phyloP scores from a whole-genome alignment of 2,888 invertebrate species.

The Macrophya annulata region DNA sequence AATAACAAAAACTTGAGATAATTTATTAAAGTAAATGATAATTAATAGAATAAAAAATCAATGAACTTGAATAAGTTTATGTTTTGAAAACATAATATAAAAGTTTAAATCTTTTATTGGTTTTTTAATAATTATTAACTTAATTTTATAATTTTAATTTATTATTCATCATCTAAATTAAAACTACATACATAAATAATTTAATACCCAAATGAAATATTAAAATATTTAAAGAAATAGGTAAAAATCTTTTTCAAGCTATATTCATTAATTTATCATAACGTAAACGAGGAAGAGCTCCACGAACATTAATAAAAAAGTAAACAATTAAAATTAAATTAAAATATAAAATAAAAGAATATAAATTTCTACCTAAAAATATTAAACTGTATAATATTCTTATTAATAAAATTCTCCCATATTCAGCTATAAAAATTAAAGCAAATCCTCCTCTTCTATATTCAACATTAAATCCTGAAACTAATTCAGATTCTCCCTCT shows the following conservation, averaged over 20 bases:
- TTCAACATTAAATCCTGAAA: constrained; percentile 90
- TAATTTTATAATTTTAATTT: too few relatives aligned
- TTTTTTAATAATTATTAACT: constrained; percentile 59
- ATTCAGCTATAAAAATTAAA: constrained; percentile 88
- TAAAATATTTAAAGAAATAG: constrained; percentile 83
- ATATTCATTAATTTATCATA: constrained; percentile 89
- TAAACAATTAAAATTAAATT: constrained; percentile 82
- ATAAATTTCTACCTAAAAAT: constrained; percentile 82
- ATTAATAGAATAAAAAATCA: too few relatives aligned
- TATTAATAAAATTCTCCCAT: constrained; percentile 87
- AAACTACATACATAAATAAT: constrained; percentile 77
- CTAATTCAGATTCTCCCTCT: constrained; percentile 89
- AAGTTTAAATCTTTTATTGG: constrained; percentile 78
- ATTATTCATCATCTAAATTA: constrained; percentile 67
- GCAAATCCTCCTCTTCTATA: constrained; percentile 88
- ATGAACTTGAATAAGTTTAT: constrained; percentile 85
- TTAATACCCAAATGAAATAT: constrained; percentile 83
- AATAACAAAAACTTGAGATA: constrained; percentile 63
- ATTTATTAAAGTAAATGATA: too few relatives aligned
- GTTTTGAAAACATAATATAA: constrained; percentile 88
- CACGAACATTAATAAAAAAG: constrained; percentile 86
- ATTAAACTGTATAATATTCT: constrained; percentile 83
- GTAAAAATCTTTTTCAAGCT: constrained; percentile 85
- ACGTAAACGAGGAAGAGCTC: constrained; percentile 86
- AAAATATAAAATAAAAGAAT: constrained; percentile 81